phyloP scores from a whole-genome alignment of 2,113 vertebrate genomes.

The Chaetops frenatus region DNA sequence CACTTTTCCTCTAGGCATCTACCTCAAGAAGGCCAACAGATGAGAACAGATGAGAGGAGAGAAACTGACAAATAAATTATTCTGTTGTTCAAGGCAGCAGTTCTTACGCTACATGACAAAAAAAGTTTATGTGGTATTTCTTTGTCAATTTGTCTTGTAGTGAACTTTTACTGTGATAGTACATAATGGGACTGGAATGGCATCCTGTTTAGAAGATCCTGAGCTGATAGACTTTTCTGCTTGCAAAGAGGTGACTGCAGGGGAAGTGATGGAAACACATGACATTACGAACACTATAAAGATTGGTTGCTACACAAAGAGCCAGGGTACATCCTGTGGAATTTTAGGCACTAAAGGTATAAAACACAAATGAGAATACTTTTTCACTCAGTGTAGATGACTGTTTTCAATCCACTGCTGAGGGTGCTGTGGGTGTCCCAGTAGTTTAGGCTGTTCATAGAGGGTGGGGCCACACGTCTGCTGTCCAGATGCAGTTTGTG shows the following conservation, averaged over 20 bases:
- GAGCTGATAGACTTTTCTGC: neutral
- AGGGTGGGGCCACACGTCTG: neutral
- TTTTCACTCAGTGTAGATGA: neutral
- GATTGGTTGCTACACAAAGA: neutral
- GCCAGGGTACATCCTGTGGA: neutral
- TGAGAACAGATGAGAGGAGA: neutral
- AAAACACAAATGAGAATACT: neutral
- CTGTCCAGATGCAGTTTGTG: neutral
- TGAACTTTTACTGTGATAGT: neutral
- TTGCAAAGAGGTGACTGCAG: neutral
- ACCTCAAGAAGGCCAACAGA: neutral
- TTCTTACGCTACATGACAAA: neutral
- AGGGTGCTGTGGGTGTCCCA: neutral
- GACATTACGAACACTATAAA: neutral
- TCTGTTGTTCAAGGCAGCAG: neutral
- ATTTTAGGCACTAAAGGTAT: neutral
- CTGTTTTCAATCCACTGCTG: neutral
- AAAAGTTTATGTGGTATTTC: neutral
- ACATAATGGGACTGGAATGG: neutral
- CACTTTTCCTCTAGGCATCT: neutral
- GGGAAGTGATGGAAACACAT: neutral
- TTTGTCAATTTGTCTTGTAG: neutral
- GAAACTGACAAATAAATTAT: neutral
- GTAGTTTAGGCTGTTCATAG: neutral
- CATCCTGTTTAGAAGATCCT: neutral